Percentiles rank a stretch among this genome's conserved stretches.
Evolutionary conservation across 2,888 invertebrate species (phyloP).

Genomic region (Cosmia pyralina): DNA sequence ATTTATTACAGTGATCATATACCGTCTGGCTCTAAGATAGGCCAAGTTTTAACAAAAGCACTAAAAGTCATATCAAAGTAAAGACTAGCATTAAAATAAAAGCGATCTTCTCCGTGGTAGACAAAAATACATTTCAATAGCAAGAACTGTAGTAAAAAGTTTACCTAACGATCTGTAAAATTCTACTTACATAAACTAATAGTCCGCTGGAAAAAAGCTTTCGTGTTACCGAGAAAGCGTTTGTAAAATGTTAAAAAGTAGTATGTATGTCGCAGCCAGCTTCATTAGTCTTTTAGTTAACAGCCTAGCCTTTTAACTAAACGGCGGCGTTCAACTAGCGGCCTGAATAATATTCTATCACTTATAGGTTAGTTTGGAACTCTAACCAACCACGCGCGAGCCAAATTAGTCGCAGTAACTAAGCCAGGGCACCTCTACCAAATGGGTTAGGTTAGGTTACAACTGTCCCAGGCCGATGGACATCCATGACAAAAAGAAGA

Average conservation of each 20-base stretch:
- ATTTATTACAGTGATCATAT: slow-evolving; percentile 14
- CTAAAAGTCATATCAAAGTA: slow-evolving; percentile 21
- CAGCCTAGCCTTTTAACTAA: no score
- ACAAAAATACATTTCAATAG: background rate
- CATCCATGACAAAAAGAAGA: no score
- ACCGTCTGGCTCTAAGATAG: background rate
- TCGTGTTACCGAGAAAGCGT: background rate
- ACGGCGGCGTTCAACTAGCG: no score
- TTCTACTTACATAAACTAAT: background rate
- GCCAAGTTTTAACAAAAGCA: background rate
- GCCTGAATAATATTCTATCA: no score
- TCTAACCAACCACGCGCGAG: no score
- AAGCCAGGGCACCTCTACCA: no score
- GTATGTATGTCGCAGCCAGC: background rate
- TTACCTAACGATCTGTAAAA: background rate
- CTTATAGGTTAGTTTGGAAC: no score
- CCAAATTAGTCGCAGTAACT: no score
- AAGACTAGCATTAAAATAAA: slow-evolving; percentile 14
- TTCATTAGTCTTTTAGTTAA: no score
- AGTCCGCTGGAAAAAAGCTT: background rate
- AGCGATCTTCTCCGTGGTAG: background rate
- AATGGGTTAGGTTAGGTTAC: no score
- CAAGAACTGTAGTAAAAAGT: background rate
- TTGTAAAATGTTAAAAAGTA: background rate
- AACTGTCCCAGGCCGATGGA: no score